phyloP scores from a whole-genome alignment of 2,888 invertebrate species.

The Scotopteryx bipunctaria region DNA sequence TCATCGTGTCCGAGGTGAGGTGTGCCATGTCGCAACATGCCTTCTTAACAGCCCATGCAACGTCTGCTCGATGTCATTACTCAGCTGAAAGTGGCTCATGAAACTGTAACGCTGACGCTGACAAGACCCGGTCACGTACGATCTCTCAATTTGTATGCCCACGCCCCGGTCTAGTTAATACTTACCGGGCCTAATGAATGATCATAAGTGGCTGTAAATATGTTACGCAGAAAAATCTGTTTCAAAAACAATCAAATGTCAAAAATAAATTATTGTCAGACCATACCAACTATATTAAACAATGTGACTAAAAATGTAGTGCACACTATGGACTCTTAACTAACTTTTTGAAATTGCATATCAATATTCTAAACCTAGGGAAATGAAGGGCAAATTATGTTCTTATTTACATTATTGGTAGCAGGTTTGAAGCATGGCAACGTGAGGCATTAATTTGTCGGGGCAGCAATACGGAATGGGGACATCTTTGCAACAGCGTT shows the following conservation, averaged over 20 bases:
- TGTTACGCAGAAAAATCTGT: too few relatives aligned
- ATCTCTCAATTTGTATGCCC: conserved; percentile 55
- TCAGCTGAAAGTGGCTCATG: conserved; percentile 68
- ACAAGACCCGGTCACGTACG: conserved; percentile 65
- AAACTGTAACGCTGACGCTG: conserved; percentile 67
- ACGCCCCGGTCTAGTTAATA: conserved; percentile 38
- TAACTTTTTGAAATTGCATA: too few relatives aligned
- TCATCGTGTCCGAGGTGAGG: background rate
- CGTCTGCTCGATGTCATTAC: conserved; percentile 57
- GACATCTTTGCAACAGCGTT: conserved; percentile 64
- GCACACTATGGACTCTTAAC: too few relatives aligned
- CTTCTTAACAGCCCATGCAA: conserved; percentile 40
- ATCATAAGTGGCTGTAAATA: conserved; percentile 28
- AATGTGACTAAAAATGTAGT: too few relatives aligned
- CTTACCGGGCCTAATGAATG: conserved; percentile 43
- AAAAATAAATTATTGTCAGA: too few relatives aligned
- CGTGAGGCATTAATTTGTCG: conserved; percentile 69
- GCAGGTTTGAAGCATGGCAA: conserved; percentile 55
- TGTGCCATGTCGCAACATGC: conserved; percentile 53
- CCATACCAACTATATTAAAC: too few relatives aligned
- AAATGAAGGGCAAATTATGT: background rate
- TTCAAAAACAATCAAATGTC: too few relatives aligned
- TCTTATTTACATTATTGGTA: conserved; percentile 50
- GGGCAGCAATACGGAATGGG: conserved; percentile 74
- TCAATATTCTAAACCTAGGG: background rate